These are phyloP conservation scores for Lophotis ruficrista DNA, from an alignment of 2,113 vertebrate species.

Conservation along the genomic window DNA sequence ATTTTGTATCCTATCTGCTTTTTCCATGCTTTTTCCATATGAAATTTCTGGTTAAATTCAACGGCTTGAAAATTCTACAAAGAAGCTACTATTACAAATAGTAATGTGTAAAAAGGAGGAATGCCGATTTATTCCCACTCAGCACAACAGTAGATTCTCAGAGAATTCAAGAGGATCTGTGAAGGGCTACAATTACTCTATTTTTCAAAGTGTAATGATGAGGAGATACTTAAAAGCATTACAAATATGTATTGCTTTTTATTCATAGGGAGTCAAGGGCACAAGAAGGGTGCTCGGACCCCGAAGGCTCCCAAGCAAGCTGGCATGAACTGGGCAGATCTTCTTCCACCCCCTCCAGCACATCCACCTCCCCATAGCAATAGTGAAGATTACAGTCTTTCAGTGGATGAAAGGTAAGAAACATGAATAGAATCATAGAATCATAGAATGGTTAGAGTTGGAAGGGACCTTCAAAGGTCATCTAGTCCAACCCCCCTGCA, in stretches of 20 bases:
- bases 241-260: neutral
- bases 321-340: constrained; percentile 96
- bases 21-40: neutral
- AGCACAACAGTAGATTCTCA: neutral
- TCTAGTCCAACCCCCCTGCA: too few species aligned
- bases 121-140: neutral
- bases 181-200: neutral
- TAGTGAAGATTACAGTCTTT: constrained; percentile 87
- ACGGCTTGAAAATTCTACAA: neutral
- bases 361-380: constrained; percentile 90
- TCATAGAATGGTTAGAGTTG: too few species aligned
- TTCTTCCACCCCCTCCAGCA: constrained; percentile 92
- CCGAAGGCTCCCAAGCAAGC: constrained; percentile 92
- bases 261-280: constrained; percentile 92
- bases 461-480: too few species aligned
- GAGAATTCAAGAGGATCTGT: neutral
- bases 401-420: constrained; percentile 89
- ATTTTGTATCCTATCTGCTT: neutral
- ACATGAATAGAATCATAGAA: neutral
- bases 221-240: neutral
- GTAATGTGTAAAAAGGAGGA: neutral
- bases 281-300: constrained; percentile 91
- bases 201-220: neutral
- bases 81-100: neutral
- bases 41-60: constrained; percentile 36